Base-by-base conservation (phyloP, 2,797 vertebrate genomes). In the Danionella dracula region DNA sequence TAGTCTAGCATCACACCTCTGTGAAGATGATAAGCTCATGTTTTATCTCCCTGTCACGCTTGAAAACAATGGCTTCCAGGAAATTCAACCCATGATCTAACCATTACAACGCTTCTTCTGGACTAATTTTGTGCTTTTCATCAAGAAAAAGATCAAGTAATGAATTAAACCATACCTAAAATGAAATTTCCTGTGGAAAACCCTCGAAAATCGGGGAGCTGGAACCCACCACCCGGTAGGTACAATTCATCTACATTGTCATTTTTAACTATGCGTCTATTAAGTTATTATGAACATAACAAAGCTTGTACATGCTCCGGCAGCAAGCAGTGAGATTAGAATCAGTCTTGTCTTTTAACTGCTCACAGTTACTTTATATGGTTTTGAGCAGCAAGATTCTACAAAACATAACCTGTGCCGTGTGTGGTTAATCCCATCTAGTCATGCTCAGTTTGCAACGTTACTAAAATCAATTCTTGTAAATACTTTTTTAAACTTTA, bases 101-200 rank as follows among this genome's bases (percentile, higher is more conserved):
- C n/a, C n/a, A n/a, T n/a, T n/a, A n/a, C n/a, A 10, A 38, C 19
- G 15, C 32, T 7, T 16, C 11, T 31, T 45, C 27, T 8, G 12
- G 49, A 31, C 31, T n/a, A 6, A 23, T 63, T 49, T 2, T 4
- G 3, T 4, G 20, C 7, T 16, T 31, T 12, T 2, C 12, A 21
- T n/a, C 21, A 21, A 19, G 21, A 17, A 53, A 12, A 6, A 1
- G 21, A 15, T 8, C 12, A 57, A 19, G 16, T 35, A 38, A 58
- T 51, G 31, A 51, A 29, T 44, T 34, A 31, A 40, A 54, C 23
- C 13, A 34, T 11, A 40, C 5, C n/a, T 20, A 87, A 79, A 70
- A 89, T 89, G 87, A 89, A 88, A 87, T 89, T 86, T 73, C 87
- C 87, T 4, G 80, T 77, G 8, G 86, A 89, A 63, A 88, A 85